Evolutionary conservation across 2,113 vertebrate species (phyloP).

Genomic region (Oplegnathus fasciatus): DNA sequence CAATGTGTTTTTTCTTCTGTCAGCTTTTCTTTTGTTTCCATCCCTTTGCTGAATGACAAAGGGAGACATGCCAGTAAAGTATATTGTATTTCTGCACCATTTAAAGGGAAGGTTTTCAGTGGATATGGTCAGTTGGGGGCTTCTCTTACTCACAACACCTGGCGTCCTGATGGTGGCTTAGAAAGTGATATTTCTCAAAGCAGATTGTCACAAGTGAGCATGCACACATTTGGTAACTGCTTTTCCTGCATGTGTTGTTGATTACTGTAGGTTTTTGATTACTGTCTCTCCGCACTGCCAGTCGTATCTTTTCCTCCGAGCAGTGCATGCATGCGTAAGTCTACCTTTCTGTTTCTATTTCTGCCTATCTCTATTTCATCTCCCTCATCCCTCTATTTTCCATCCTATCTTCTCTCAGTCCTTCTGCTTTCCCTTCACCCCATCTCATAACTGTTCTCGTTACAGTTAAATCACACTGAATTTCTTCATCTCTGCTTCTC

Average conservation of each 20-base stretch:
- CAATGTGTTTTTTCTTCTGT: no score
- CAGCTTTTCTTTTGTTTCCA: not conserved
- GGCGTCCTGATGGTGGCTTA: not conserved
- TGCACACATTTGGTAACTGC: not conserved
- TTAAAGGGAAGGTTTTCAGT: not conserved
- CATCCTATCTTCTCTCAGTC: not conserved
- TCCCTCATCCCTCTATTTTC: not conserved
- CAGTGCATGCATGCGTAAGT: not conserved
- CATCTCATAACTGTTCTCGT: constrained; percentile 33
- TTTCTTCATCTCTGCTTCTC: constrained; percentile 21
- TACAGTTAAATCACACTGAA: constrained; percentile 23
- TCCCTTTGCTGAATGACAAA: not conserved
- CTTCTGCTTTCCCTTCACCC: not conserved
- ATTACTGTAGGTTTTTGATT: no score
- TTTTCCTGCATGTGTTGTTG: not conserved
- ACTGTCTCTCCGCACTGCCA: no score
- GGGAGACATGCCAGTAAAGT: not conserved
- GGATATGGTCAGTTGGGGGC: not conserved
- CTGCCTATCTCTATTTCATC: not conserved
- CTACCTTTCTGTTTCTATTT: not conserved
- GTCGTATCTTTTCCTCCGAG: no score
- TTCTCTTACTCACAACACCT: not conserved
- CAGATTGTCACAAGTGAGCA: not conserved
- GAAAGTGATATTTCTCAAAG: not conserved
- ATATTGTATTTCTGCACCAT: not conserved